Conservation (phyloP, 2,113 vertebrate species). For the Cebidichthys violaceus region DNA sequence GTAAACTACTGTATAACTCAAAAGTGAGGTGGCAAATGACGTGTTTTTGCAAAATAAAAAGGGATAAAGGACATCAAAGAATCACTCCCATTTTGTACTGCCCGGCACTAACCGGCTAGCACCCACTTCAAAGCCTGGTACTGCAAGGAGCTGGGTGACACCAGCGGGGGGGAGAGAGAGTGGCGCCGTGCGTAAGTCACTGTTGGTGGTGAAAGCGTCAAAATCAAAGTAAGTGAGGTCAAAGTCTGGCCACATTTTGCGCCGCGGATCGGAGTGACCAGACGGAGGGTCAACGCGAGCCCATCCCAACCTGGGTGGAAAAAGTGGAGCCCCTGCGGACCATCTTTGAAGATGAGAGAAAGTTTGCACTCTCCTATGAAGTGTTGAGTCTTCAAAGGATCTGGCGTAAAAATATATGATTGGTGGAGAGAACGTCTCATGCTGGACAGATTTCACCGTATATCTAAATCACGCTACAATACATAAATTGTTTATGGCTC, state of each 20-base stretch:
- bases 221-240: conserved; percentile 58
- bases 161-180: conserved; percentile 22
- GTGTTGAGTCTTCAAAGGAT: conserved; percentile 16
- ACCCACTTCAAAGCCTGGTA: conserved; percentile 54
- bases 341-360: conserved; percentile 54
- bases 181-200: conserved; percentile 8
- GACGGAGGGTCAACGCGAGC: conserved; percentile 9
- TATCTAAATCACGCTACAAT: background rate
- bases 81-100: conserved; percentile 24
- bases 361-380: conserved; percentile 18
- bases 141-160: conserved; percentile 11
- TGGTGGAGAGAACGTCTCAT: conserved; percentile 2
- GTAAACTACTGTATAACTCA: background rate
- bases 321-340: conserved; percentile 20
- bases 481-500: background rate
- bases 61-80: conserved; percentile 37
- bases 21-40: background rate
- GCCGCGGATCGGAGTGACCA: conserved; percentile 1
- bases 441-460: background rate
- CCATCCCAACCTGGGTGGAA: conserved; percentile 7
- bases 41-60: conserved; percentile 29
- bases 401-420: conserved; percentile 15
- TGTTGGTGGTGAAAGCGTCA: conserved; percentile 42
- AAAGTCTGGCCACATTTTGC: conserved; percentile 40
- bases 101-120: conserved; percentile 18